Evolutionary conservation across 1,140 invertebrate species (phyloP).

Genomic region (Papilio helenus): DNA sequence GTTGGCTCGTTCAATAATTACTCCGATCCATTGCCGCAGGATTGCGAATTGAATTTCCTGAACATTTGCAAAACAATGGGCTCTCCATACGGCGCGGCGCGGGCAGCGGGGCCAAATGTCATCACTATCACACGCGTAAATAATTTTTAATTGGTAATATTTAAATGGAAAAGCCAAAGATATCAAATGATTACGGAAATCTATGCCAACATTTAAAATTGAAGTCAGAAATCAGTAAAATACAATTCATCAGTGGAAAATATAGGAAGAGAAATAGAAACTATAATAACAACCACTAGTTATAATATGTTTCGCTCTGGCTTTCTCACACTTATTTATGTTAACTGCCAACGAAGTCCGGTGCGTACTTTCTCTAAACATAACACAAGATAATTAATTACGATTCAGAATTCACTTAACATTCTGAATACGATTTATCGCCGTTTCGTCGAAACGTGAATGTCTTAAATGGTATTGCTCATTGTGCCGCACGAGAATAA

Average conservation of each 20-base stretch:
- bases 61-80: background rate
- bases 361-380: background rate
- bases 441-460: background rate
- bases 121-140: background rate
- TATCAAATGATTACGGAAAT: background rate
- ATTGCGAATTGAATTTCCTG: background rate
- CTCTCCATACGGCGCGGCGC: background rate
- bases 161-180: background rate
- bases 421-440: background rate
- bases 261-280: background rate
- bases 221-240: background rate
- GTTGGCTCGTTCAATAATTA: background rate
- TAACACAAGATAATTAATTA: background rate
- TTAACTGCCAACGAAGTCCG: background rate
- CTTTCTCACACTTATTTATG: background rate
- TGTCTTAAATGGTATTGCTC: background rate
- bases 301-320: background rate
- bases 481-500: constrained; percentile 17
- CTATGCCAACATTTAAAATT: background rate
- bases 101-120: background rate
- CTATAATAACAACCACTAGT: background rate
- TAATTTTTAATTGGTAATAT: constrained; percentile 7
- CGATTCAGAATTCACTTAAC: constrained; percentile 10
- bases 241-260: no score
- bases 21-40: background rate